Percentiles rank a stretch among this genome's conserved stretches.
Evolutionary conservation across 2,797 vertebrate genomes (phyloP).

Genomic region (Taeniopygia guttata): DNA sequence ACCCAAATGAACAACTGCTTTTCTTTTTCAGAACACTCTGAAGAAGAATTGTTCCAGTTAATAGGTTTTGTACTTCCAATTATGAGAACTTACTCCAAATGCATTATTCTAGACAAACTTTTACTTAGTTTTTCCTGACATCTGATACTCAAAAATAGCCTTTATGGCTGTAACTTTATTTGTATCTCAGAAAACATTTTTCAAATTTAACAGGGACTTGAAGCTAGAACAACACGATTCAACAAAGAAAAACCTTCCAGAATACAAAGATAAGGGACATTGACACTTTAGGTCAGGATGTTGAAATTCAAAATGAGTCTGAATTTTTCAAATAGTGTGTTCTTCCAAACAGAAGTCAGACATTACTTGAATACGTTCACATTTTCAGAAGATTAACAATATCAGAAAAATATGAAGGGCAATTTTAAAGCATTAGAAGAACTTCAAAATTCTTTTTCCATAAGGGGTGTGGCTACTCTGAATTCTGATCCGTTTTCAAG

Average conservation of each 20-base stretch:
- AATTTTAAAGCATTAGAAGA: neutral
- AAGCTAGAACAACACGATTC: neutral
- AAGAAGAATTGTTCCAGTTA: neutral
- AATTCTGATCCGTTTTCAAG: neutral
- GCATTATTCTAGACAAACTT: neutral
- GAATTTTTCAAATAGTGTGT: neutral
- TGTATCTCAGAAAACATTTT: neutral
- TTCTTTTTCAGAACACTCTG: neutral
- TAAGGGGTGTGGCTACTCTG: neutral
- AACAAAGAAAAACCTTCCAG: neutral
- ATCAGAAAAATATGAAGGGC: neutral
- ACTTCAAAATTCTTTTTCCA: neutral
- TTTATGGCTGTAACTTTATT: neutral
- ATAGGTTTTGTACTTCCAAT: neutral
- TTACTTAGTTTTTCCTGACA: neutral
- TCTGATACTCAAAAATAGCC: neutral
- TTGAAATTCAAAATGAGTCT: neutral
- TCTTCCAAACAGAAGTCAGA: neutral
- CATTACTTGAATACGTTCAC: neutral
- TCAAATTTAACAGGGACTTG: neutral
- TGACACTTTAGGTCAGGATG: neutral
- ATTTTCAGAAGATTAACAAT: neutral
- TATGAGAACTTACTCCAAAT: neutral
- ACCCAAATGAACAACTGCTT: neutral
- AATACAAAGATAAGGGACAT: neutral